A percentile compares a stretch with the other conserved stretches of the same genome.
Evolutionary conservation across 2,113 vertebrate genomes (phyloP).

Genomic region (Cisticola juncidis): DNA sequence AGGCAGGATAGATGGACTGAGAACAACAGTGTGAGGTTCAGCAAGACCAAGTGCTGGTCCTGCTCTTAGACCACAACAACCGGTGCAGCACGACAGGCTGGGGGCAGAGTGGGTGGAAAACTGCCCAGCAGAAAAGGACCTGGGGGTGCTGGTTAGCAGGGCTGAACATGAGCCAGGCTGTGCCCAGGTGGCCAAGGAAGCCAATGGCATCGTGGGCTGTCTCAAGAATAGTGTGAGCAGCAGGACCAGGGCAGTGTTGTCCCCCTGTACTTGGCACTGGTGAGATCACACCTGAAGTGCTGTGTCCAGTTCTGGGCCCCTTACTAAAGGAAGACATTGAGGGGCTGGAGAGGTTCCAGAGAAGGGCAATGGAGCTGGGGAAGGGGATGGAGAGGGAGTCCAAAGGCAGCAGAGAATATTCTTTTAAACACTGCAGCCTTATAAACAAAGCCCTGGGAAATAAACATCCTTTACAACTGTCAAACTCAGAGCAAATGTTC

Average conservation of each 20-base stretch:
- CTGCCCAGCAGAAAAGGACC: not conserved
- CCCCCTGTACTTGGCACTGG: not conserved
- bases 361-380: not conserved
- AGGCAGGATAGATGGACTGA: not conserved
- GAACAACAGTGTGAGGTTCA: not conserved
- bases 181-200: not conserved
- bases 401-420: not conserved
- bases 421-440: not conserved
- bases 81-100: fast-evolving
- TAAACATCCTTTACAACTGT: not conserved
- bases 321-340: not conserved
- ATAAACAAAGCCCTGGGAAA: slow-evolving; percentile 14
- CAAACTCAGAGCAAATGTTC: not conserved
- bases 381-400: not conserved
- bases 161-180: not conserved
- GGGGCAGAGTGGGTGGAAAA: not conserved
- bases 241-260: not conserved
- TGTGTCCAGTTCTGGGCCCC: not conserved
- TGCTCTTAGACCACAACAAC: not conserved
- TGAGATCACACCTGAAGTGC: not conserved
- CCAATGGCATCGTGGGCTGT: not conserved
- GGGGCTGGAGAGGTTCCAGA: not conserved
- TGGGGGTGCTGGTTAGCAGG: not conserved
- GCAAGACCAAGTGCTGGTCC: not conserved
- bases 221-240: not conserved